Base-by-base conservation (phyloP, 2,797 vertebrate species). In the Hyperoplus immaculatus region DNA sequence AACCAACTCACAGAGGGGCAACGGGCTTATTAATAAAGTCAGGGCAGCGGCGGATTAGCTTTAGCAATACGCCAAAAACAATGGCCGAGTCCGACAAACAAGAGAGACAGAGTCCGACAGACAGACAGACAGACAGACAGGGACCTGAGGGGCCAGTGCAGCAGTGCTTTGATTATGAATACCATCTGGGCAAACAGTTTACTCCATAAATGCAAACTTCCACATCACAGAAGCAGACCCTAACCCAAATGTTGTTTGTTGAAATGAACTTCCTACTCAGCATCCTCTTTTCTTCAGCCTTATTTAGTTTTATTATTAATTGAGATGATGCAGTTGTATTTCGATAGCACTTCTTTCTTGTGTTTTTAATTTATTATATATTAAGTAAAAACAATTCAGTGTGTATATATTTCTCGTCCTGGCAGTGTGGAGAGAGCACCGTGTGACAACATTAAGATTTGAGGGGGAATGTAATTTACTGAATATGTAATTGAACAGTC, bases 1-100 rank as follows among this genome's bases (percentile, higher is more conserved):
- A 29, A 74, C 66, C 69, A 76, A 69, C 70, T 78, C 87, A 69
- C 87, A 70, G 72, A 83, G 72, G 84, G 74, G 65, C 59, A 84
- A 77, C 29, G 77, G 84, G 61, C 71, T 78, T 77, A 80, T 82
- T 85, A 83, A 80, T 80, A 81, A 29, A 88, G 9, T 49, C 75
- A 43, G 59, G 29, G 60, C 76, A 71, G 72, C 15, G 4, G 60
- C 72, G 75, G 83, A 87, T 88, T 82, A 71, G 83, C 61, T 75
- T 75, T 54, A 72, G 57, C 38, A 55, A 80, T 71, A 42, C 11
- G 12, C 58, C 50, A 77, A 71, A 29, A 82, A 79, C 70, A 86
- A 80, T 59, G 57, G 54, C 38, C 12, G 38, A 70, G 45, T 49
- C 43, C 10, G 51, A 69, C 75, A 81, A 79, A 76, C 55, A 74